phyloP scores from a whole-genome alignment of 2,113 vertebrate species.

The Ranitomeya imitator region DNA sequence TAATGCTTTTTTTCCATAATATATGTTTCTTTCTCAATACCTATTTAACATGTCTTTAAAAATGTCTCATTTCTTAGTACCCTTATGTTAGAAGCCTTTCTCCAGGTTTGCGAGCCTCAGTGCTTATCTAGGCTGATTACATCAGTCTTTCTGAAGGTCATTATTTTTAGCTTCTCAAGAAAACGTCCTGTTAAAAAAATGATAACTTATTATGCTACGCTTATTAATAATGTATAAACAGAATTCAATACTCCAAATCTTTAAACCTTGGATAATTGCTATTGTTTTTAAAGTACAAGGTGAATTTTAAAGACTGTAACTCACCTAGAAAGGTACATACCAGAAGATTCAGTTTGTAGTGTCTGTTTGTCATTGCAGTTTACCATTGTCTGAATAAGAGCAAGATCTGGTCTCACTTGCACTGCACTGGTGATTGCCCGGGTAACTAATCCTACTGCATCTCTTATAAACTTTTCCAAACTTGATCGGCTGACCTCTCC shows the following conservation, averaged over 20 bases:
- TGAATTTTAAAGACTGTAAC: background rate
- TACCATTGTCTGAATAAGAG: conserved; percentile 73
- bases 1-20: background rate
- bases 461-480: conserved; percentile 82
- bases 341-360: conserved; percentile 65
- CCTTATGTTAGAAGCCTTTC: too few species aligned
- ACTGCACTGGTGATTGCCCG: conserved; percentile 74
- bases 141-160: too few species aligned
- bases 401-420: conserved; percentile 67
- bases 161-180: too few species aligned
- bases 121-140: too few species aligned
- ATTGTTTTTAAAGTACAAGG: too few species aligned
- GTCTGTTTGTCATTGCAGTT: conserved; percentile 75
- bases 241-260: too few species aligned
- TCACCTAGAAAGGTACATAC: conserved; percentile 81
- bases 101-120: too few species aligned
- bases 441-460: conserved; percentile 79
- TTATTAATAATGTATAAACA: too few species aligned
- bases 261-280: too few species aligned
- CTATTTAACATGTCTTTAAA: background rate
- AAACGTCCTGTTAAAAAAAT: too few species aligned
- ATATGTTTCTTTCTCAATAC: background rate
- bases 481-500: conserved; percentile 83
- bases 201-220: too few species aligned
- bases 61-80: too few species aligned